A percentile compares a stretch with the other conserved stretches of the same genome.
Evolutionary conservation across 1,140 invertebrate species (phyloP).

Genomic region (Sogatella furcifera): DNA sequence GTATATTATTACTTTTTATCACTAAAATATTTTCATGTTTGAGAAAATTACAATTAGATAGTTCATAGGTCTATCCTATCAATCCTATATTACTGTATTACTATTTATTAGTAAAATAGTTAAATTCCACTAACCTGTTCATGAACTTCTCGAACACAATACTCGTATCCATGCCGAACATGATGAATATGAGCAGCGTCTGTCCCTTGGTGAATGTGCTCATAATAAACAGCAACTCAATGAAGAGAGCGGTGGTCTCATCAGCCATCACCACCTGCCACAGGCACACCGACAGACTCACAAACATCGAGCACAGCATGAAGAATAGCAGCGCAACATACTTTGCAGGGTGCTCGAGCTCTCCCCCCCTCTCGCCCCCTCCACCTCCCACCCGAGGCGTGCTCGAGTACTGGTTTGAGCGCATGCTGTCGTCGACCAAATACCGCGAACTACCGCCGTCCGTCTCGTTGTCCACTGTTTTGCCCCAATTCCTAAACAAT

Average conservation of each 20-base stretch:
- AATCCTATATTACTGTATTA: too few relatives aligned
- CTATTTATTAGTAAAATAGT: too few relatives aligned
- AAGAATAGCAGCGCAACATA: slow-evolving; percentile 80
- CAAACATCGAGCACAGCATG: slow-evolving; percentile 77
- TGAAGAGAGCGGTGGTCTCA: not conserved
- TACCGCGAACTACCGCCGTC: not conserved
- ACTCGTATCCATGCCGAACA: not conserved
- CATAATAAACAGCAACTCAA: not conserved
- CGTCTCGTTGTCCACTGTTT: too few relatives aligned
- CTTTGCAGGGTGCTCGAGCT: slow-evolving; percentile 59
- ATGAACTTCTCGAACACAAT: not conserved
- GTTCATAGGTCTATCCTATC: too few relatives aligned
- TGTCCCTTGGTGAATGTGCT: not conserved
- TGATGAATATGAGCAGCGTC: not conserved
- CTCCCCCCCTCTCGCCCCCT: slow-evolving; percentile 9
- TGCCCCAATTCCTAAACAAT: too few relatives aligned
- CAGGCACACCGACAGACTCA: slow-evolving; percentile 28
- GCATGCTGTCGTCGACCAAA: not conserved
- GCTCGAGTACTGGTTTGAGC: too few relatives aligned
- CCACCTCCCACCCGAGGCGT: not conserved
- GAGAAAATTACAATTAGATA: too few relatives aligned
- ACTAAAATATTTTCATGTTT: too few relatives aligned
- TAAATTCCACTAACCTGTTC: not conserved
- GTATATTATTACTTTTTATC: too few relatives aligned
- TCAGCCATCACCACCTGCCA: not conserved